Conservation (phyloP, 2,113 vertebrate genomes). For the Procapra przewalskii region DNA sequence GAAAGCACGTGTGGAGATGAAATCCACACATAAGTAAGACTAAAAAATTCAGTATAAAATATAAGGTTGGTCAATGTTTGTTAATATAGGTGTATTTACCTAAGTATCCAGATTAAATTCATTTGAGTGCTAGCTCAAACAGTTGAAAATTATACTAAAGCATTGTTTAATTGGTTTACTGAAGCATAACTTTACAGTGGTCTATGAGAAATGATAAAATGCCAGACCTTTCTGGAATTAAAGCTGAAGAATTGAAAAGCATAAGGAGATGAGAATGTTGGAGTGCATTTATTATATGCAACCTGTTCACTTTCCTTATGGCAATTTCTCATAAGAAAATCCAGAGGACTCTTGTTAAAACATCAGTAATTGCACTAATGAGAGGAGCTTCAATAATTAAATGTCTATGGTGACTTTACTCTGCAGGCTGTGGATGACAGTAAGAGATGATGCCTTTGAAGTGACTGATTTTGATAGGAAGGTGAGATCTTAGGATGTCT, state of each 20-base stretch:
- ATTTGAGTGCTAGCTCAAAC: neutral
- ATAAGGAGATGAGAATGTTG: neutral
- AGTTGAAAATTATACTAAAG: neutral
- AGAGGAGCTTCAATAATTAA: neutral
- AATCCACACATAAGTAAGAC: neutral
- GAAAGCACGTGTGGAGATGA: neutral
- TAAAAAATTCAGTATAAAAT: neutral
- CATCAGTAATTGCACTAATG: neutral
- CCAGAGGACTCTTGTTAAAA: neutral
- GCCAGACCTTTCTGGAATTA: neutral
- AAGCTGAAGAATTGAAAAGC: neutral
- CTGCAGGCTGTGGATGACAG: neutral
- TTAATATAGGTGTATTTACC: neutral
- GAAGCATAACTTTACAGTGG: neutral
- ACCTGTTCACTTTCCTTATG: neutral
- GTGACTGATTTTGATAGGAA: neutral
- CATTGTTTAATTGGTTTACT: neutral
- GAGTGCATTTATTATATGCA: neutral
- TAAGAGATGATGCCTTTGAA: neutral
- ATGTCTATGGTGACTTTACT: neutral
- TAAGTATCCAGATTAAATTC: neutral
- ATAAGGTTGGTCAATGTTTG: neutral
- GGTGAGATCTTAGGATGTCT: neutral
- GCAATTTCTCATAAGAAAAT: neutral
- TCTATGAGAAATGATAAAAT: neutral